Evolutionary conservation across 2,113 vertebrate genomes (phyloP), one percentile per base, ranked within the genome.

Genomic region (Pungitius pungitius): DNA sequence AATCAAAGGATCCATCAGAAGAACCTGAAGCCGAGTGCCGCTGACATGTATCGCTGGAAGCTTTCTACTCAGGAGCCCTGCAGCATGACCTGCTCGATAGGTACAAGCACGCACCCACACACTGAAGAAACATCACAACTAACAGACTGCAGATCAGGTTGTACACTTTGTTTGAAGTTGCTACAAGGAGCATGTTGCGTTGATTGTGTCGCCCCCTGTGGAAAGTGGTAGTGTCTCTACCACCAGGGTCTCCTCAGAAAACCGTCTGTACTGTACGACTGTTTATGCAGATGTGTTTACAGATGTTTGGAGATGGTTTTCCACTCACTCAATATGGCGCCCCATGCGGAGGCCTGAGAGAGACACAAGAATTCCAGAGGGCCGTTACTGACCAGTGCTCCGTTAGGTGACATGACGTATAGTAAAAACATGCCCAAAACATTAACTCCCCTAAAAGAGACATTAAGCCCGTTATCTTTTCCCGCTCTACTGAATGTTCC

Each of bases 21-120:
- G 93, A 96, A 96, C 87, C 94, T 94, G 81, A 96, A 95, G 54
- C 90, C 97, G 90, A 99, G 97, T 75, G 87, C 96, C 0, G 97
- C 97, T 2, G 98, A 99, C 91, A 97, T 99, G 97, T 99, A 99
- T 90, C 95, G 97, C 75, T 99, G 97, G 97, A 99, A 99, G 71
- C 94, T 99, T 13, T 99, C 96, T 1, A 97, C 97, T 11, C 98
- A 99, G 1, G 97, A 98, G 91, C 98, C 98, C 56, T 99, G 98
- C 93, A 99, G 96, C 62, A 95, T 96, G 90, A 99, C 98, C 55
- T 99, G 98, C 78, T 96, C 96, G 60, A 97, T 97, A 94, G 97
- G 97, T 98, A 64, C 9, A 17, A 2, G 1, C 43, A 63, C 27
- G 62, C 47, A 67, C 62, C 55, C 69, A 57, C 30, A 37, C 69